Evolutionary conservation across 2,888 invertebrate genomes (phyloP).

Genomic region (Hypomecis punctinalis): DNA sequence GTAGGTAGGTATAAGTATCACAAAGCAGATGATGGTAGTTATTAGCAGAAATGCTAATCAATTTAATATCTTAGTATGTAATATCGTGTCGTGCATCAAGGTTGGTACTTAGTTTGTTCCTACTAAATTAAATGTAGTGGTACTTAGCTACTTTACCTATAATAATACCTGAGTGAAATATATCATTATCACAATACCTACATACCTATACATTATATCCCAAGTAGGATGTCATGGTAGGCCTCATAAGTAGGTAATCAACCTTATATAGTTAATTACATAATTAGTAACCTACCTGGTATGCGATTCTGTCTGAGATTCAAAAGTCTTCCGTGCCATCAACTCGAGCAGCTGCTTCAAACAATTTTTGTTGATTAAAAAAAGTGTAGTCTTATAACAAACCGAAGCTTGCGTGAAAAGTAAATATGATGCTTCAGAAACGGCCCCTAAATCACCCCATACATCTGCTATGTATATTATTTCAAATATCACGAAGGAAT

Average conservation of each 20-base stretch:
- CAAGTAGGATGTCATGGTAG: too few relatives aligned
- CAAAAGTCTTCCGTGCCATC: slow-evolving; percentile 62
- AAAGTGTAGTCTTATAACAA: slow-evolving; percentile 69
- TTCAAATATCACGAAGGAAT: slow-evolving; percentile 67
- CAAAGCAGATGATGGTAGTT: too few relatives aligned
- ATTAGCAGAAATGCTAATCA: too few relatives aligned
- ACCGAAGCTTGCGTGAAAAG: slow-evolving; percentile 73
- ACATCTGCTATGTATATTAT: slow-evolving; percentile 66
- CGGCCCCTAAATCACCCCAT: slow-evolving; percentile 70
- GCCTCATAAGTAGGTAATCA: too few relatives aligned
- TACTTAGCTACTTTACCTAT: too few relatives aligned
- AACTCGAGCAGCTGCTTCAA: slow-evolving; percentile 54
- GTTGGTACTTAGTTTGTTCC: too few relatives aligned
- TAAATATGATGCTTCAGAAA: slow-evolving; percentile 70
- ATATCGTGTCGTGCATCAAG: too few relatives aligned
- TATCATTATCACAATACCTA: too few relatives aligned
- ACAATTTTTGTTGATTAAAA: slow-evolving; percentile 59
- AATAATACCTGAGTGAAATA: too few relatives aligned
- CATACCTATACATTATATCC: too few relatives aligned
- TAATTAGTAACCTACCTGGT: slow-evolving; percentile 52
- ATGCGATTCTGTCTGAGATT: slow-evolving; percentile 55
- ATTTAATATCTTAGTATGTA: too few relatives aligned
- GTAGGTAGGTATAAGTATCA: not conserved
- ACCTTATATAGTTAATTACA: not conserved
- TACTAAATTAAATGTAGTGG: too few relatives aligned